Evolutionary conservation across 1,140 invertebrate species (phyloP), one percentile per base, ranked within the genome.

Genomic region (Thalassaphorura encarpata): DNA sequence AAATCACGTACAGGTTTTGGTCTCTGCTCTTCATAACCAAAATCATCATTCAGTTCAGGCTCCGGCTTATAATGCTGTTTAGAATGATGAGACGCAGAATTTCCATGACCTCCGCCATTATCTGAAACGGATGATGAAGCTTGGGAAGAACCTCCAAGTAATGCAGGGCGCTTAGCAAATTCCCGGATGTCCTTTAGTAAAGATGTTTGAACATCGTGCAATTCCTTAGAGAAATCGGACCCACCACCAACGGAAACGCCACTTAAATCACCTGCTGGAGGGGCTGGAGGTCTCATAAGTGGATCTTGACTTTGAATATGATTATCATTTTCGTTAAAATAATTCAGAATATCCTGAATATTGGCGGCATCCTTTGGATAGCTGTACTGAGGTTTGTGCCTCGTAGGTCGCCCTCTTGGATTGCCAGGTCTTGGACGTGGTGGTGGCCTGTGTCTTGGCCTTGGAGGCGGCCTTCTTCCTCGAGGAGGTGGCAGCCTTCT

Each of bases 261-360:
- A 11, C 11, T 36, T n/a, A 36, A n/a, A 11, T 11, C 11, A 11
- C 11, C 33, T n/a, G 11, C 11, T 11, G 33, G 33, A 11, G 11
- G 11, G 11, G 11, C n/a, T n/a, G 33, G 33, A 11, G 33, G 11
- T n/a, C 33, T 36, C 11, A 36, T 36, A n/a, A 21, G 26, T 39
- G 26, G 6, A 6, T 27, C 26, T 15, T 48, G 46, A 24, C 23
- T 29, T 0, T 45, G 59, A 2, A 40, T 16, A 16, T 54, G 36
- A 31, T 57, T 42, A 5, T 57, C 41, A 24, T 59, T 52, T 18
- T 46, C 42, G 21, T 65, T 31, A 41, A 65, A 62, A 43, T 57
- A 60, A n/a, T 26, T 57, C 8, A 65, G 36, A 40, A 65, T 65
- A 39, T 62, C 63, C 52, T 65, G 63, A 43, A 65, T 65, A 50